Evolutionary conservation across 1,140 invertebrate species (phyloP), one percentile per base, ranked within the genome.

Genomic region (Pinna nobilis): DNA sequence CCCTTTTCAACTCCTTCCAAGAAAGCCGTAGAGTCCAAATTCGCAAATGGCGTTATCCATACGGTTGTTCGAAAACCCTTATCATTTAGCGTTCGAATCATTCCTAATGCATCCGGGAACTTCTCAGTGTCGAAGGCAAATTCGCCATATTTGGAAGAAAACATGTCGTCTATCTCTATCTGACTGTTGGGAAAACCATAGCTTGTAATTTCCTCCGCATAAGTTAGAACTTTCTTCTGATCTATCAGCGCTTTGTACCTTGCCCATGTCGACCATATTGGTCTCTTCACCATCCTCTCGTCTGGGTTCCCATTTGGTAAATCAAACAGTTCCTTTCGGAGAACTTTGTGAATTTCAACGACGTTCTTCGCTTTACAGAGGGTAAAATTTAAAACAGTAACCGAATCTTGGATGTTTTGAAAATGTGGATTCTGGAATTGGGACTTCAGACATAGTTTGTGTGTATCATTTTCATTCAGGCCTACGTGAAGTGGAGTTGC

Each of bases 221-320:
- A 97, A 5, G 93, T 39, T 4, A 92, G 75, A 0, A 97, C 91
- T 30, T 91, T 90, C 0, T 78, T 71, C 53, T 95, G 92, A 80
- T 92, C 92, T 1, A 98, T 93, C 18, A 82, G 57, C 37, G 80
- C 82, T 60, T 94, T 93, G 82, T 93, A 96, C 79, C 93, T 91
- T 0, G 93, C 94, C 96, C 96, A 97, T 0, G 96, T 98, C 0
- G 95, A 96, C 95, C 96, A 98, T 65, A 97, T 93, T 0, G 96
- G 96, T 84, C 94, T 89, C 25, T 85, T 87, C 2, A 96, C 90
- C 92, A 97, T 95, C 41, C 89, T 87, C 49, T 92, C 88, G 80
- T 95, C 93, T 0, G 95, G 95, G 47, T 91, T 87, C 23, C 66
- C 78, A 30, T 20, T 64, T 9, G 87, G 84, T 13, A 49, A 63